Evolutionary conservation across 2,113 vertebrate species (phyloP).

Genomic region (Tapirus terrestris): DNA sequence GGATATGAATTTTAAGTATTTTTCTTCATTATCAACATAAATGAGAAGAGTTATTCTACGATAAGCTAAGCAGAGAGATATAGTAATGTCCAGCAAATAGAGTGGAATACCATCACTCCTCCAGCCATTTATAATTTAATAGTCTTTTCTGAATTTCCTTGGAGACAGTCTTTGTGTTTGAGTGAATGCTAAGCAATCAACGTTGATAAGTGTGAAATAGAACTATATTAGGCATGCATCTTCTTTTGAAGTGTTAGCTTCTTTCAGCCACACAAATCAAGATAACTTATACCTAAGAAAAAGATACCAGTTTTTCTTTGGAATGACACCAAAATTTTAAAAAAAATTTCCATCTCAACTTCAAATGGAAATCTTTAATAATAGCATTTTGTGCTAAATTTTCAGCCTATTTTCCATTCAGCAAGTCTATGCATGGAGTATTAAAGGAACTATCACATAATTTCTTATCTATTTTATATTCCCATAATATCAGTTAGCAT

Average conservation of each 20-base stretch:
- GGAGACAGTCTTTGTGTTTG: conserved; percentile 13
- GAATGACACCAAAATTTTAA: not conserved
- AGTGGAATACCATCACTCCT: not conserved
- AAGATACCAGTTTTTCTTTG: conserved; percentile 32
- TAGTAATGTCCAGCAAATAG: not conserved
- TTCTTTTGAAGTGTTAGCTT: conserved; percentile 1
- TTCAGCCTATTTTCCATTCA: conserved; percentile 56
- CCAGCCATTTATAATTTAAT: not conserved
- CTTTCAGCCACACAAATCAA: conserved; percentile 8
- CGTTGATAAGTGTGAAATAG: not conserved
- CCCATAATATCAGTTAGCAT: conserved; percentile 32
- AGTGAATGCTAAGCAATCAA: not conserved
- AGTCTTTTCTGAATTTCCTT: conserved; percentile 34
- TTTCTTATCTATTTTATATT: conserved; percentile 64
- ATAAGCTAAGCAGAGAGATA: not conserved
- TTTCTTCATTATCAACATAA: not conserved
- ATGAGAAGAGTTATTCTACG: conserved; percentile 13
- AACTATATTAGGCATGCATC: not conserved
- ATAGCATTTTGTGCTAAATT: conserved; percentile 51
- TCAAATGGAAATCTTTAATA: conserved; percentile 50
- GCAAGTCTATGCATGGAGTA: not conserved
- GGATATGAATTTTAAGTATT: not conserved
- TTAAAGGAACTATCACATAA: not conserved
- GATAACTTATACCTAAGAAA: not conserved
- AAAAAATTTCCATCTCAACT: conserved; percentile 38